phyloP scores from a whole-genome alignment of 2,888 invertebrate species.

The Rhagium mordax region DNA sequence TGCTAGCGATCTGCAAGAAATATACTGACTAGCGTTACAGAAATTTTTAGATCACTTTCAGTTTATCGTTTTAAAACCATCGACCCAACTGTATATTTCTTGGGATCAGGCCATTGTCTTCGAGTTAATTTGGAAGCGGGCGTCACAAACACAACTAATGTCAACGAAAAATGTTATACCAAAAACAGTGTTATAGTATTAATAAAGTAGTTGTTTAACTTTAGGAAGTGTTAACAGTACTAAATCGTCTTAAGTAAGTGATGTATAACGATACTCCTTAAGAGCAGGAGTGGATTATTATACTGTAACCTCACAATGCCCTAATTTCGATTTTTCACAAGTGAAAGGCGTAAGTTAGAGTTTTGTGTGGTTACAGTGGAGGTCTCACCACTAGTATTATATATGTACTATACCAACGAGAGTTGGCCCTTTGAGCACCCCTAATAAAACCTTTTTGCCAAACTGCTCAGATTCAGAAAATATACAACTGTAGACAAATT shows the following conservation, averaged over 20 bases:
- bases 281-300: neutral
- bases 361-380: neutral
- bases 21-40: too few relatives aligned
- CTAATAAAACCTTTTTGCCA: neutral
- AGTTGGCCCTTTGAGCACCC: neutral
- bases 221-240: constrained; percentile 5
- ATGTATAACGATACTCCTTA: neutral
- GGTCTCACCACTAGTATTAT: neutral
- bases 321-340: too few relatives aligned
- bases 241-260: constrained; percentile 6
- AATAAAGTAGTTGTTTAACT: constrained; percentile 1
- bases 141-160: neutral
- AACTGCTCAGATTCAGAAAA: too few relatives aligned
- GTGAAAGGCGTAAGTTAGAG: too few relatives aligned
- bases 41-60: too few relatives aligned
- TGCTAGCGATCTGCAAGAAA: too few relatives aligned
- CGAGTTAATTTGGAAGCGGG: neutral
- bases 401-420: neutral
- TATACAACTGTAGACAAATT: too few relatives aligned
- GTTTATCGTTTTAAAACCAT: too few relatives aligned
- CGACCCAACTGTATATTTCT: too few relatives aligned
- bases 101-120: too few relatives aligned
- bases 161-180: constrained; percentile 17
- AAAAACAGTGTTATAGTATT: constrained; percentile 11
- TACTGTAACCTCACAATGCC: neutral